Percentiles rank a stretch among this genome's conserved stretches.
Evolutionary conservation across 2,888 invertebrate species (phyloP).

Genomic region (Pollenia amentaria): DNA sequence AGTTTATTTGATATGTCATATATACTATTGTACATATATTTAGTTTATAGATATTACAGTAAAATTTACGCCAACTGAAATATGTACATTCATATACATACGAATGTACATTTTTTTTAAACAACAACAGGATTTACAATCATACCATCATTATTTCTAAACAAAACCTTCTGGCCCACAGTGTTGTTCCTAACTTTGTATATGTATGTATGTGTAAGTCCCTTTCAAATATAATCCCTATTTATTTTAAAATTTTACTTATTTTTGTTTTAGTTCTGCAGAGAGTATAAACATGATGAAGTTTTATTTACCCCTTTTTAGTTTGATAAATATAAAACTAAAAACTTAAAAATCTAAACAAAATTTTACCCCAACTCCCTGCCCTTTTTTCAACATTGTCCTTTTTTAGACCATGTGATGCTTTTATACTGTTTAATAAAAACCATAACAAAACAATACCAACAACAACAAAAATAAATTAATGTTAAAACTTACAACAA

Average conservation of each 20-base stretch:
- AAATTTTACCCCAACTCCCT: slow-evolving; percentile 28
- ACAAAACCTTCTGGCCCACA: slow-evolving; percentile 39
- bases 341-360: slow-evolving; percentile 67
- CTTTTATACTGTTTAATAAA: slow-evolving; percentile 24
- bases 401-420: slow-evolving; percentile 63
- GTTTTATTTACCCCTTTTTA: slow-evolving; percentile 47
- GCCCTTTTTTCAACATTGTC: slow-evolving; percentile 12
- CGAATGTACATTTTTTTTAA: not conserved
- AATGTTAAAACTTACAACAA: slow-evolving; percentile 68
- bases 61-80: slow-evolving; percentile 65
- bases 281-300: slow-evolving; percentile 5
- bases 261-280: slow-evolving; percentile 20
- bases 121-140: slow-evolving; percentile 28
- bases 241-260: slow-evolving; percentile 65
- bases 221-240: slow-evolving; percentile 58
- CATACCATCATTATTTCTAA: slow-evolving; percentile 22
- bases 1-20: slow-evolving; percentile 65
- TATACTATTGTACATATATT: slow-evolving; percentile 6
- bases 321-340: slow-evolving; percentile 64
- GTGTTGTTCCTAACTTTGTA: not conserved
- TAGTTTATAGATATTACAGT: slow-evolving; percentile 55
- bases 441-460: slow-evolving; percentile 35
- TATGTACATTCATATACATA: slow-evolving; percentile 12
- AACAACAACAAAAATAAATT: slow-evolving; percentile 60
- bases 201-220: not conserved